These are phyloP conservation scores for Gopherus flavomarginatus DNA, from an alignment of 2,113 vertebrate species.

Conservation along the genomic window DNA sequence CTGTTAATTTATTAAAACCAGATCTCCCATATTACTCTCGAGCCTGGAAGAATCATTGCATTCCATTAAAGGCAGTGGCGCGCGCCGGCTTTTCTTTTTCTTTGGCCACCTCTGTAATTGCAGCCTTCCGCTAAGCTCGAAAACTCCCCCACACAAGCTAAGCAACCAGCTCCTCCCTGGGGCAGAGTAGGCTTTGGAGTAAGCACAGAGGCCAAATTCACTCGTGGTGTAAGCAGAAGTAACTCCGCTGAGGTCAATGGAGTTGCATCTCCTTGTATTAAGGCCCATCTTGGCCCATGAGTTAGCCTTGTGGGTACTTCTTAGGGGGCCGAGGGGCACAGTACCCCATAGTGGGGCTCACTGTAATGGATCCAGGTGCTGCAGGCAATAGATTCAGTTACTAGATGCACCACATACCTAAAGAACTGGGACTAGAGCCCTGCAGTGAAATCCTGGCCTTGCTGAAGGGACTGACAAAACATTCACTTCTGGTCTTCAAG, in stretches of 20 bases:
- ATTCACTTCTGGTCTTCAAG: neutral
- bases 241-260: neutral
- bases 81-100: constrained; percentile 57
- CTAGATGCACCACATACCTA: neutral
- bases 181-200: neutral
- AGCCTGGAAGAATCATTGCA: constrained; percentile 69
- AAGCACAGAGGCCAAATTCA: constrained; percentile 1
- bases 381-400: rapidly evolving
- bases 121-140: constrained; percentile 55
- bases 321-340: neutral
- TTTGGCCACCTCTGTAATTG: constrained; percentile 67
- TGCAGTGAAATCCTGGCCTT: neutral
- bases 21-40: constrained; percentile 53
- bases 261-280: neutral
- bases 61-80: constrained; percentile 71
- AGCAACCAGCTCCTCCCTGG: constrained; percentile 23
- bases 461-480: neutral
- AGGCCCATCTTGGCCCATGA: neutral
- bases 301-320: neutral
- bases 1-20: constrained; percentile 77
- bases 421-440: neutral
- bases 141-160: constrained; percentile 20
- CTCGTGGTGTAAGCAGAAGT: neutral
- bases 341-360: neutral
- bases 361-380: neutral